Percentiles rank a stretch among this genome's conserved stretches.
These are phyloP conservation scores for Perccottus glenii DNA, from an alignment of 2,113 vertebrate species.

Conservation along the genomic window DNA sequence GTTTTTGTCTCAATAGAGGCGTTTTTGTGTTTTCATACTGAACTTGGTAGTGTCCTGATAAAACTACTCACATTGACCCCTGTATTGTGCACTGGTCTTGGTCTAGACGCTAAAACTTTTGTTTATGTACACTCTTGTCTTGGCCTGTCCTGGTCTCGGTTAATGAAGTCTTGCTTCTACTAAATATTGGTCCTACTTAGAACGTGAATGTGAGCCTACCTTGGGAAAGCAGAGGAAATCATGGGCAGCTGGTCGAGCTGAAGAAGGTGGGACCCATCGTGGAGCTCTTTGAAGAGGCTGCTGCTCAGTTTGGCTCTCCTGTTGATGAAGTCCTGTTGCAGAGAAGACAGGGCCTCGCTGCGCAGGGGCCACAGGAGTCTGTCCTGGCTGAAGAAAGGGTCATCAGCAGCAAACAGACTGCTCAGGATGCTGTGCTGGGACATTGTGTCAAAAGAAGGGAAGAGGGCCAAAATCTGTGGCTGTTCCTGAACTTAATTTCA, in stretches of 20 bases:
- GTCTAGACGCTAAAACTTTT: no score
- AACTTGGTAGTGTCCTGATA: no score
- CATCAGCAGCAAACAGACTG: conserved; percentile 64
- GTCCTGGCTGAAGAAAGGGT: conserved; percentile 72
- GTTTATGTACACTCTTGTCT: no score
- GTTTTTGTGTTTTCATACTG: no score
- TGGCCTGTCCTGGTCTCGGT: neutral
- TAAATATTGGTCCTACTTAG: neutral
- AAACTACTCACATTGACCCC: no score
- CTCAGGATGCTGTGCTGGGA: conserved; percentile 53
- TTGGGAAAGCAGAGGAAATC: conserved; percentile 40
- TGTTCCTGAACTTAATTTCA: neutral
- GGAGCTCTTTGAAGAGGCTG: conserved; percentile 65
- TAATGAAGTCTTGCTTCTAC: neutral
- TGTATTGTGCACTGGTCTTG: no score
- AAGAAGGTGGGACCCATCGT: conserved; percentile 26
- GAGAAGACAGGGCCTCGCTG: conserved; percentile 34
- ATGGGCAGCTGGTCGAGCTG: conserved; percentile 35
- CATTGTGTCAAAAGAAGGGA: conserved; percentile 44
- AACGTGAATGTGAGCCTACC: conserved; percentile 20
- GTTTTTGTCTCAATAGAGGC: no score
- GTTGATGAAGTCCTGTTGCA: conserved; percentile 72
- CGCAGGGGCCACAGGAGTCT: conserved; percentile 66
- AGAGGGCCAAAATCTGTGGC: neutral
- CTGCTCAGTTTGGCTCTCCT: conserved; percentile 59